Conservation (phyloP, 1,140 invertebrate genomes). For the Papilio polytes region DNA sequence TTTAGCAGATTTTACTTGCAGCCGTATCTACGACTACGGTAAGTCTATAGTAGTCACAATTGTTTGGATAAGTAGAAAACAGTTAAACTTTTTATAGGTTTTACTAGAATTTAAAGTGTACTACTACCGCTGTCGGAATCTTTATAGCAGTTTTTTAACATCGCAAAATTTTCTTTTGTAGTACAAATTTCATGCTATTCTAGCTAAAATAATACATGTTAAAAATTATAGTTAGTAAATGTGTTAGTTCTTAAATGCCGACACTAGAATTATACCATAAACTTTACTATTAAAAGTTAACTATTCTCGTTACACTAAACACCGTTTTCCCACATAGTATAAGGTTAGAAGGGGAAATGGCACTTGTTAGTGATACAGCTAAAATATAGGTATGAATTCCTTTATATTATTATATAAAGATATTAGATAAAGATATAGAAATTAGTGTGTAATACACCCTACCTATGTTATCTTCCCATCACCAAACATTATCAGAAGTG, state of each 20-base stretch:
- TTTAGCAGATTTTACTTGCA: background rate
- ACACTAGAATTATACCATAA: background rate
- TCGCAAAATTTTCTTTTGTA: background rate
- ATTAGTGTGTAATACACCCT: background rate
- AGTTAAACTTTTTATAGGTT: conserved; percentile 30
- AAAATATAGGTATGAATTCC: background rate
- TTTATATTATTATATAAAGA: no score
- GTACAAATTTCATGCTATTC: conserved; percentile 10
- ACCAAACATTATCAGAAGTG: background rate
- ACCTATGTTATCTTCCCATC: conserved; percentile 28
- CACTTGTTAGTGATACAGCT: background rate
- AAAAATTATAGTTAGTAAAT: conserved; percentile 2
- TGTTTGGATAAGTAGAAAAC: conserved; percentile 6
- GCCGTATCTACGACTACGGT: conserved; percentile 2
- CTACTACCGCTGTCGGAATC: conserved; percentile 14
- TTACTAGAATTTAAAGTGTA: conserved; percentile 35
- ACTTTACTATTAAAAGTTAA: background rate
- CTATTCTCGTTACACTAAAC: background rate
- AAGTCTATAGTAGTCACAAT: background rate
- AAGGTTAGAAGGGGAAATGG: background rate
- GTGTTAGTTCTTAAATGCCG: background rate
- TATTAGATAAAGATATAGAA: no score
- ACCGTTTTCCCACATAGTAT: background rate
- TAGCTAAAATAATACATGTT: background rate
- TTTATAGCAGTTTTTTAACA: conserved; percentile 24